Evolutionary conservation across 2,888 invertebrate genomes (phyloP), one percentile per base, ranked within the genome.

Genomic region (Invenusta paracnida): DNA sequence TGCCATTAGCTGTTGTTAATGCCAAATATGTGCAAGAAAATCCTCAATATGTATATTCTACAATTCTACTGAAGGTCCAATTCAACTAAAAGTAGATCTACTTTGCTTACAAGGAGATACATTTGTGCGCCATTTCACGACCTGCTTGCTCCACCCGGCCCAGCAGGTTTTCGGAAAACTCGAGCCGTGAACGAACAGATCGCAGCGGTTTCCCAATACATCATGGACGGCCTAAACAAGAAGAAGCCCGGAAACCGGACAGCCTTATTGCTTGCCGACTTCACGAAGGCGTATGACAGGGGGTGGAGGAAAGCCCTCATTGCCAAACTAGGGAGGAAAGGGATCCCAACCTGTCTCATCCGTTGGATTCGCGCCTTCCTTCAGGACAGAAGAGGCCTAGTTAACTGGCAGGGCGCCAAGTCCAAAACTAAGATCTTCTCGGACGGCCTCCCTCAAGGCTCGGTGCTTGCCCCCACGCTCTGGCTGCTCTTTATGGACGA

Each of bases 31-130:
- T 79, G 23, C 23, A 79, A 27, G 23, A n/a, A 79, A 27, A 79
- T 79, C 79, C 79, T 25, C 23, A 79, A 79, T 2, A 25, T n/a
- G 79, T 79, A 79, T 79, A 79, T 79, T n/a, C 79, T 13, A 79
- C 79, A 79, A 25, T 79, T n/a, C 48, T 48, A 48, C 17, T 48
- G 48, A 48, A 48, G 48, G 48, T 48, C 48, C 48, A 48, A 48
- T 48, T 48, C 48, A 48, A 48, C 48, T 11, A 48, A 48, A 79
- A 79, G 23, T 79, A 27, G 79, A 27, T n/a, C 23, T 25, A 79
- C 5, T 79, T 79, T 25, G 23, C 27, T 79, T 79, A 25, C 23
- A 25, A 27, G 79, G 79, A n/a, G 79, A 79, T 27, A 79, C 79
- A n/a, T 23, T 79, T n/a, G 79, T n/a, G n/a, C n/a, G n/a, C n/a